Percentiles rank a stretch among this genome's conserved stretches.
These are phyloP conservation scores for Coendou prehensilis DNA, from an alignment of 2,797 vertebrate genomes.

Conservation along the genomic window DNA sequence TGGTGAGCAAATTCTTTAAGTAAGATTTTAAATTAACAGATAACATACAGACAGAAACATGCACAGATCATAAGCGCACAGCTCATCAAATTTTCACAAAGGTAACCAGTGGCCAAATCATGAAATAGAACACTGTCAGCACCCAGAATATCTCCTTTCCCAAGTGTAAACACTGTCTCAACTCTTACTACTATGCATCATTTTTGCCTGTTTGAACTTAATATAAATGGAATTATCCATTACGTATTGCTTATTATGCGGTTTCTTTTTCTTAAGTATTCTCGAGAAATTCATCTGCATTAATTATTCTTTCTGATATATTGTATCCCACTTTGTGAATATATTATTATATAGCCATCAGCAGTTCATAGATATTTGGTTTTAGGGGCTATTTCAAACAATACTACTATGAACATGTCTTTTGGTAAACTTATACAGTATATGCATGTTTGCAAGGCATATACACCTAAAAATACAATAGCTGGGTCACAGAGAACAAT, in stretches of 20 bases:
- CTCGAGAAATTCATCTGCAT: background rate
- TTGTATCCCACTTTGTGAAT: background rate
- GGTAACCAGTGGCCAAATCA: background rate
- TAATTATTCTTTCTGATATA: background rate
- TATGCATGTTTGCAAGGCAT: background rate
- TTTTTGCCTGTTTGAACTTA: conserved; percentile 9
- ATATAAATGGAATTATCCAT: background rate
- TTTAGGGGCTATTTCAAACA: background rate
- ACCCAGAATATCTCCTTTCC: background rate
- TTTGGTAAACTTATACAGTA: background rate
- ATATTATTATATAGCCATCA: background rate
- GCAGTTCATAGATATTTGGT: background rate
- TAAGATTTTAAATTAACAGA: background rate
- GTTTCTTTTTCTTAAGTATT: background rate
- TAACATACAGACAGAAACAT: background rate
- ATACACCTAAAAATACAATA: background rate
- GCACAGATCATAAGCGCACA: background rate
- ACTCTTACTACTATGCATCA: background rate
- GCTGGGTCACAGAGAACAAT: background rate
- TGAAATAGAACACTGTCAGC: background rate
- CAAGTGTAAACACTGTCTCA: background rate
- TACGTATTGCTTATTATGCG: background rate
- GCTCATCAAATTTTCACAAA: background rate
- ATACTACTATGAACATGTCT: background rate
- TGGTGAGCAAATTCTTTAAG: background rate